phyloP scores from a whole-genome alignment of 2,113 vertebrate genomes.

The Apeltes quadracus region DNA sequence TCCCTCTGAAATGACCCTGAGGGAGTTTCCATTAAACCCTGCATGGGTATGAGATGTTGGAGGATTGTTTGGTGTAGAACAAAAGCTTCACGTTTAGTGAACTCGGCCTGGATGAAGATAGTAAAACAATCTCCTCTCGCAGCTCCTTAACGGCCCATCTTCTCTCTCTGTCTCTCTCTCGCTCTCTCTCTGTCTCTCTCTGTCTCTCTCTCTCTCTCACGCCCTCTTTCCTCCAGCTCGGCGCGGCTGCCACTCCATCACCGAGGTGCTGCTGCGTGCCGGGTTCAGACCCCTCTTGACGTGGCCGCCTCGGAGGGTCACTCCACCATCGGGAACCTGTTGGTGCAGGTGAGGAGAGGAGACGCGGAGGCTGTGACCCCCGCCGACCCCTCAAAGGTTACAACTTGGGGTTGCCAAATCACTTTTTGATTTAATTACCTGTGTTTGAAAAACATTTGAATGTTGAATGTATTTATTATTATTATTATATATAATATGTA shows the following conservation, averaged over 20 bases:
- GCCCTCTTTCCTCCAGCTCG: neutral
- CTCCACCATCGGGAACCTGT: conserved; percentile 78
- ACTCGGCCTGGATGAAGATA: neutral
- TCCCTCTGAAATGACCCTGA: neutral
- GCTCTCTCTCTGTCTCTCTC: too few species aligned
- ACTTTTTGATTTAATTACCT: too few species aligned
- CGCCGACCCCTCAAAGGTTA: too few species aligned
- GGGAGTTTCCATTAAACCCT: neutral
- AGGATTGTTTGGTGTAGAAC: neutral
- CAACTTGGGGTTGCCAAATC: too few species aligned
- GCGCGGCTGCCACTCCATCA: conserved; percentile 1
- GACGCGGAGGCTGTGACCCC: too few species aligned
- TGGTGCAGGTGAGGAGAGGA: conserved; percentile 77
- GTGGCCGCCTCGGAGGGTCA: conserved; percentile 11
- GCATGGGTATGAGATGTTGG: neutral
- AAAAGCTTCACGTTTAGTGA: too few species aligned
- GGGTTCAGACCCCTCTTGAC: conserved; percentile 21
- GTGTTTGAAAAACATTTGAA: too few species aligned
- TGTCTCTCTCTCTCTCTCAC: too few species aligned
- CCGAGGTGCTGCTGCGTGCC: conserved; percentile 11
- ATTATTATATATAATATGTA: too few species aligned
- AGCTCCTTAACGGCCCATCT: too few species aligned
- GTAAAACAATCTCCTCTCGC: neutral
- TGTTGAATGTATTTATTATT: too few species aligned
- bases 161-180: too few species aligned